These are phyloP conservation scores for Perognathus longimembris DNA, from an alignment of 2,113 vertebrate species.

Conservation along the genomic window DNA sequence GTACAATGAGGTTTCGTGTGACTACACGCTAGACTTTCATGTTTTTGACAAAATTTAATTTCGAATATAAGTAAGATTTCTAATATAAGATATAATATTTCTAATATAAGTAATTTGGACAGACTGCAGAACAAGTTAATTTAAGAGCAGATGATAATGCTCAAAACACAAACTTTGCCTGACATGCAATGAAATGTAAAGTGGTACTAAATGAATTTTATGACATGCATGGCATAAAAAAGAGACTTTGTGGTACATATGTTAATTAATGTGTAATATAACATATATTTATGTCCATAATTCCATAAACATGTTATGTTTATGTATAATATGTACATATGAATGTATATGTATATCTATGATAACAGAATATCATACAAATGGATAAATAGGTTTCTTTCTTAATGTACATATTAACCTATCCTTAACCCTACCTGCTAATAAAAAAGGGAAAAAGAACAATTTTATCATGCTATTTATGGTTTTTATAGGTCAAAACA, in stretches of 20 bases:
- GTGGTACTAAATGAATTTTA: neutral
- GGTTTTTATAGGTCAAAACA: constrained; percentile 41
- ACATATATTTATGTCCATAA: no score
- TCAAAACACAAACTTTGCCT: neutral
- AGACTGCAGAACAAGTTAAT: neutral
- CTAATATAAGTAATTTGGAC: neutral
- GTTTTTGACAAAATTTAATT: neutral
- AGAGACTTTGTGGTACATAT: neutral
- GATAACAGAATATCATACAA: neutral
- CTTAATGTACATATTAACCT: constrained; percentile 27
- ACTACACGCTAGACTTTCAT: neutral
- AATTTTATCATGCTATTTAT: constrained; percentile 28
- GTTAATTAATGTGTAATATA: neutral
- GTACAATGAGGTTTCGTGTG: neutral
- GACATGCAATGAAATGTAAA: neutral
- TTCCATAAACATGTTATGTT: no score
- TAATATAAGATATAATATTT: neutral
- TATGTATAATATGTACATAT: neutral
- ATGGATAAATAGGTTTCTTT: neutral
- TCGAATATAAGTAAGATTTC: neutral
- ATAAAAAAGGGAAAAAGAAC: constrained; percentile 40
- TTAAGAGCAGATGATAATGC: neutral
- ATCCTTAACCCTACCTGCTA: neutral
- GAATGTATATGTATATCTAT: neutral
- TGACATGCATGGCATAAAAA: neutral